Evolutionary conservation across 2,113 vertebrate species (phyloP).

Genomic region (Lutjanus erythropterus): DNA sequence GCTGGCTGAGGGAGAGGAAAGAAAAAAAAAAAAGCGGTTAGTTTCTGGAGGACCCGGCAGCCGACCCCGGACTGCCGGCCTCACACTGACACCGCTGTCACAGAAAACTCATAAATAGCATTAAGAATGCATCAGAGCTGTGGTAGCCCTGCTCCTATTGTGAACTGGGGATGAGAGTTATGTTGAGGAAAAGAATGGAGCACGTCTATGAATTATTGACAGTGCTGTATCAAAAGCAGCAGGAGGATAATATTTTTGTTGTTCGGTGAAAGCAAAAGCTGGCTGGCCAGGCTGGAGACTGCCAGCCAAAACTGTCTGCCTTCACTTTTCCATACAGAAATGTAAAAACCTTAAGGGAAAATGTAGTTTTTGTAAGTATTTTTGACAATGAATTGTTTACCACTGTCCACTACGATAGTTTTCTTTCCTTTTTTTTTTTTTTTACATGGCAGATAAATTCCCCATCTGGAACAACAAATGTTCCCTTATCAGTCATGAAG

Average conservation of each 20-base stretch:
- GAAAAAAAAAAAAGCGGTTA: background rate
- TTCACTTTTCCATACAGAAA: constrained; percentile 3
- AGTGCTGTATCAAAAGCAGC: constrained; percentile 57
- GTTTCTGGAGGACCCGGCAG: constrained; percentile 12
- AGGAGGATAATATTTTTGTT: constrained; percentile 67
- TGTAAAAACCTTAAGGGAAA: background rate
- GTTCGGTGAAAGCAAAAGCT: constrained; percentile 51
- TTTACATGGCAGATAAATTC: background rate
- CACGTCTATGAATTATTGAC: constrained; percentile 81
- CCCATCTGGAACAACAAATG: background rate
- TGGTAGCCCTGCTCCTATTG: constrained; percentile 49
- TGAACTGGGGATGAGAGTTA: constrained; percentile 55
- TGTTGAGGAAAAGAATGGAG: constrained; percentile 56
- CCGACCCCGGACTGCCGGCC: background rate
- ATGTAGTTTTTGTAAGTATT: background rate
- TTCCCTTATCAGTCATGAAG: background rate
- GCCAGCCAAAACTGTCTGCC: constrained; percentile 5
- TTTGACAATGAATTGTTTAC: constrained; percentile 16
- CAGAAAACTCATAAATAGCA: constrained; percentile 75
- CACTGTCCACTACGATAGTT: background rate
- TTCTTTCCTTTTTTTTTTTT: background rate
- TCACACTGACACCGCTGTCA: constrained; percentile 57
- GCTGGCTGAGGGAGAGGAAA: background rate
- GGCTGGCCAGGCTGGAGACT: constrained; percentile 31
- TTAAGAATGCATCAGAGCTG: constrained; percentile 78